A percentile compares a stretch with the other conserved stretches of the same genome.
These are phyloP conservation scores for Pyrocoelia pectoralis DNA, from an alignment of 2,888 invertebrate genomes.

Conservation along the genomic window DNA sequence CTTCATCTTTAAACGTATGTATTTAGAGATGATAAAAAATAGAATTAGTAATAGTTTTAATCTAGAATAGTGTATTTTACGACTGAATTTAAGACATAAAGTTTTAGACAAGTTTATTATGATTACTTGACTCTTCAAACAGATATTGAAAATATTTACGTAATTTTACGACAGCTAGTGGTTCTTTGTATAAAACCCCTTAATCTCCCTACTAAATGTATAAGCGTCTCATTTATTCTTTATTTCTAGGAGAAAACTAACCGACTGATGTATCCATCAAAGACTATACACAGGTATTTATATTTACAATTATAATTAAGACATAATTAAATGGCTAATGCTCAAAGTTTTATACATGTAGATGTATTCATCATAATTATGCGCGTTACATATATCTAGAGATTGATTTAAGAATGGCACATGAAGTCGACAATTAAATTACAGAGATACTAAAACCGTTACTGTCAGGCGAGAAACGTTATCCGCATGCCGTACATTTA, in stretches of 20 bases:
- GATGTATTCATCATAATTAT: no score
- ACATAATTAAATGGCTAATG: no score
- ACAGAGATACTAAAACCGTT: no score
- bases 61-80: conserved; percentile 41
- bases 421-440: no score
- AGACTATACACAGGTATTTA: neutral
- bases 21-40: conserved; percentile 5
- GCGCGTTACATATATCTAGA: no score
- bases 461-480: no score
- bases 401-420: no score
- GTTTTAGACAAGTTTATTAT: conserved; percentile 51
- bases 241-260: neutral
- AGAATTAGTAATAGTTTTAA: conserved; percentile 19
- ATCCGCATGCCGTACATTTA: no score
- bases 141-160: conserved; percentile 45
- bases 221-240: neutral
- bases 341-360: no score
- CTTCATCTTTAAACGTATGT: neutral
- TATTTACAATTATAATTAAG: neutral
- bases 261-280: neutral
- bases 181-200: neutral
- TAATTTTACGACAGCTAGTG: conserved; percentile 7
- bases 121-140: conserved; percentile 50
- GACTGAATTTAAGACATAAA: conserved; percentile 49
- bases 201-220: neutral